Percentiles rank a stretch among this genome's conserved stretches.
Conservation (phyloP, 1,140 invertebrate species). For the Drosophila tropicalis region DNA sequence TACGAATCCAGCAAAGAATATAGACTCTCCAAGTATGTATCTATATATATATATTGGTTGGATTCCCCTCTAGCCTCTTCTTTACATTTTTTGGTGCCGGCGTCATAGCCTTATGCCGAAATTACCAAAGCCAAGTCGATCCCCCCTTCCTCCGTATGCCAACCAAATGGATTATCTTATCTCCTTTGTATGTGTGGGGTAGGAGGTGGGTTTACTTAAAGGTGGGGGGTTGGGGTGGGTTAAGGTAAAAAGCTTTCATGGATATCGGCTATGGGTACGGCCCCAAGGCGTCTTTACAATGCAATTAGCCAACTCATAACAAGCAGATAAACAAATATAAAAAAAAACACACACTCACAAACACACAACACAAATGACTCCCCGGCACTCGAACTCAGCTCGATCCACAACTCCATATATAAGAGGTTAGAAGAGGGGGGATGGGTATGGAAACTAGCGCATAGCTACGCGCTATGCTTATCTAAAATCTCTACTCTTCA, state of each 20-base stretch:
- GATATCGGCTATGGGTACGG: constrained; percentile 6
- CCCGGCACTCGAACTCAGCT: background rate
- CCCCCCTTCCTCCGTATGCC: background rate
- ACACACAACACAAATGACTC: background rate
- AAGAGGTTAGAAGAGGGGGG: background rate
- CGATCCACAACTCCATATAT: constrained; percentile 6
- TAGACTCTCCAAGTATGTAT: constrained; percentile 3
- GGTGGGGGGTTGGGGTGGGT: background rate
- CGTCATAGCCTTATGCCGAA: constrained; percentile 59
- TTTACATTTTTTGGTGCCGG: constrained; percentile 24
- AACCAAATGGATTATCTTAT: constrained; percentile 70
- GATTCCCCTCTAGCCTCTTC: background rate
- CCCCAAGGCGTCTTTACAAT: constrained; percentile 56
- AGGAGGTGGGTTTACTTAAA: background rate
- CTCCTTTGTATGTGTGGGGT: constrained; percentile 23
- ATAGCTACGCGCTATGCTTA: constrained; percentile 43
- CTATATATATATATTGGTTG: constrained; percentile 9
- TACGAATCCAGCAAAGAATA: constrained; percentile 25
- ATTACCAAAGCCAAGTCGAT: constrained; percentile 47
- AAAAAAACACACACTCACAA: background rate
- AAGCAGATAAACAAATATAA: constrained; percentile 26
- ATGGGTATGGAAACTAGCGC: background rate
- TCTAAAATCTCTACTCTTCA: constrained; percentile 52
- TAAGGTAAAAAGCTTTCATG: constrained; percentile 9
- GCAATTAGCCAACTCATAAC: constrained; percentile 48